Evolutionary conservation across 1,140 invertebrate genomes (phyloP).

Genomic region (Camponotus floridanus): DNA sequence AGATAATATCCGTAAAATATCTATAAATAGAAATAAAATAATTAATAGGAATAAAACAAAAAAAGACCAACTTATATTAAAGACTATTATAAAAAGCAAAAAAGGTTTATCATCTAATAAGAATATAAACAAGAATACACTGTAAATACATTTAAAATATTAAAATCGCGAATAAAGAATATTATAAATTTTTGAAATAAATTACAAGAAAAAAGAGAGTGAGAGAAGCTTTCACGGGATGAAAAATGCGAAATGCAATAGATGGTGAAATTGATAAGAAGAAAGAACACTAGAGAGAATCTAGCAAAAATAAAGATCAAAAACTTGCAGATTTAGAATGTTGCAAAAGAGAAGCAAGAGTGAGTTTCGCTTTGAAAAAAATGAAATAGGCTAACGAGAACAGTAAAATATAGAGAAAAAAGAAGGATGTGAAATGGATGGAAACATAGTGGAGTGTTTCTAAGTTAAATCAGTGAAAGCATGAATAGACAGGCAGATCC

Average conservation of each 20-base stretch:
- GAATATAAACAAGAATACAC: not conserved
- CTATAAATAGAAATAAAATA: not conserved
- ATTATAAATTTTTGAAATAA: not conserved
- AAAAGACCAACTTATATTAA: too few relatives aligned
- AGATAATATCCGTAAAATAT: not conserved
- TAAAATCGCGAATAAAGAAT: not conserved
- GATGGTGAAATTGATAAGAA: not conserved
- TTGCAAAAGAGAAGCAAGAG: not conserved
- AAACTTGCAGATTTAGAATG: not conserved
- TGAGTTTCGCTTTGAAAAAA: not conserved
- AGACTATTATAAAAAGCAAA: not conserved
- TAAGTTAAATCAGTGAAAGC: conserved; percentile 55
- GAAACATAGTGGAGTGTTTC: not conserved
- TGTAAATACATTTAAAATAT: too few relatives aligned
- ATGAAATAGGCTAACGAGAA: not conserved
- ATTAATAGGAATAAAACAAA: not conserved
- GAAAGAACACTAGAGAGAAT: not conserved
- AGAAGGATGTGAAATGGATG: conserved; percentile 16
- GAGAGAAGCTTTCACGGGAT: not conserved
- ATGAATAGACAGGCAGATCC: conserved; percentile 33
- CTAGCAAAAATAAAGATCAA: not conserved
- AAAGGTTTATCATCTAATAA: not conserved
- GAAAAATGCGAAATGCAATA: not conserved
- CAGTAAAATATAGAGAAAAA: not conserved
- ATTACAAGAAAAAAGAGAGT: not conserved